Base-by-base conservation (phyloP, 1,140 invertebrate species). In the Oreohelix idahoensis region DNA sequence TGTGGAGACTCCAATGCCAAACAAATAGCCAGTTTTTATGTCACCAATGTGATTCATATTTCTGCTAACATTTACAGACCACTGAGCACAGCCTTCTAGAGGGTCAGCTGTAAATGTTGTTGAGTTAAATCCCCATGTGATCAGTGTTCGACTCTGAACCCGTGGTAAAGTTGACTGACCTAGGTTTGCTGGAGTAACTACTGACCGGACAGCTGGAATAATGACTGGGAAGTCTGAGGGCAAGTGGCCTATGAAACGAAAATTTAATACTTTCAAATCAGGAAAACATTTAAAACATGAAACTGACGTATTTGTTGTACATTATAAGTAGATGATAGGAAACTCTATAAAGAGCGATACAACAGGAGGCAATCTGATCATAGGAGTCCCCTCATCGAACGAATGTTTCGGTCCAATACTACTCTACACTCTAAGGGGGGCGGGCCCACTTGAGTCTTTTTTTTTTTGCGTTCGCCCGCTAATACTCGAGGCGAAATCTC, bases 41-140 rank as follows among this genome's bases (percentile, higher is more conserved):
- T 90, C 86, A 32, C 88, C 89, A 32, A 89, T 86, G 53, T 91
- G 89, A 75, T 83, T 88, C 23, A 87, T 84, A 84, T 92, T 91
- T 73, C 87, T 88, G 77, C 89, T 88, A 0, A 92, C 82, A 1
- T 89, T 89, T 0, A 92, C 87, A 23, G 89, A 86, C 91, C 90
- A 91, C 66, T 88, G 83, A 32, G 85, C 84, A 45, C 84, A 88
- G 10, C 63, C 63, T 10, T 69, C 51, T n/a, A 91, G 81, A 0
- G 84, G 70, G 84, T 91, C 89, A 13, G 89, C 90, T 32, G 88
- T 90, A 66, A 90, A 90, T 17, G 89, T 90, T 1, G 89, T 90
- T 20, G 89, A 90, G 75, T 86, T 90, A 53, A 91, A 91, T 10
- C 89, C 90, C 90, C 90, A 91, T 17, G 90, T 90, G 38, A 88